phyloP scores from a whole-genome alignment of 2,113 vertebrate species.

The Erythrocebus patas region DNA sequence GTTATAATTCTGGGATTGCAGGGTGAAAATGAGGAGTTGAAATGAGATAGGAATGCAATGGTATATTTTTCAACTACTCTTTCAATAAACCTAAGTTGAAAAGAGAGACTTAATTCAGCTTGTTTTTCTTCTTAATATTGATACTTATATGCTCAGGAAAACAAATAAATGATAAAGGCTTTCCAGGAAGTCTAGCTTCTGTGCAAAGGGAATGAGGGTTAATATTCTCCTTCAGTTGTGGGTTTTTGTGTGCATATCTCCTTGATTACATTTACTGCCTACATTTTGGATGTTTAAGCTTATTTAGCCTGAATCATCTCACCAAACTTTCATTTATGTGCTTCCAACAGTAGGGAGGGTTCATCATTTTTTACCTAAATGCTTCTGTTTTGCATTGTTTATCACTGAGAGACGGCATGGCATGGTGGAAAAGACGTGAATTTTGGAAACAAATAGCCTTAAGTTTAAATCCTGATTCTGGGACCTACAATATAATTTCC shows the following conservation, averaged over 20 bases:
- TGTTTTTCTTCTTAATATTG: slow-evolving; percentile 31
- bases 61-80: not conserved
- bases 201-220: not conserved
- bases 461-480: not conserved
- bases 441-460: not conserved
- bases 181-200: not conserved
- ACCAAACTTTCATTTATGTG: not conserved
- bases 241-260: not conserved
- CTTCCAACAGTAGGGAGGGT: not conserved
- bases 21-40: not conserved
- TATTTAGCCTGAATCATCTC: not conserved
- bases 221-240: not conserved
- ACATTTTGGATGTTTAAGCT: not conserved
- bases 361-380: not conserved
- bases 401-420: not conserved
- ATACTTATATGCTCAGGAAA: not conserved
- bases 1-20: not conserved
- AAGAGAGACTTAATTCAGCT: not conserved
- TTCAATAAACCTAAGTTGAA: not conserved
- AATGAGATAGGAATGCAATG: not conserved
- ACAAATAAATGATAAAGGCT: not conserved
- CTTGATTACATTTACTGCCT: not conserved
- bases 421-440: not conserved
- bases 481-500: not conserved
- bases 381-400: not conserved